Evolutionary conservation across 2,113 vertebrate genomes (phyloP).

Genomic region (Neolamprologus fasciatus): DNA sequence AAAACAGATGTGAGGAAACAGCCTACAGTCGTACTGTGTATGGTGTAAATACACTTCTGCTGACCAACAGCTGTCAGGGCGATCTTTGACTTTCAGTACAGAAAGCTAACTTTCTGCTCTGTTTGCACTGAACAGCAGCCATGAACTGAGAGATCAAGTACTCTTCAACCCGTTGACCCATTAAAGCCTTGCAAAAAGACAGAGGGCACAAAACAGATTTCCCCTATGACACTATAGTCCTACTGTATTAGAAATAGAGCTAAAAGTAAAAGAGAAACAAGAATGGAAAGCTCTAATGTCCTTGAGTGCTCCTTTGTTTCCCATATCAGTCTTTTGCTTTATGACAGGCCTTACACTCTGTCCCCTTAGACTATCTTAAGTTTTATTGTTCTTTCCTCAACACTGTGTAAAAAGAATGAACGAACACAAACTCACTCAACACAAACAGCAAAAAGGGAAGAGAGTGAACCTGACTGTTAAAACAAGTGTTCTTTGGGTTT

Average conservation of each 20-base stretch:
- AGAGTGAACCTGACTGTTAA: not conserved
- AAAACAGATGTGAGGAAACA: not conserved
- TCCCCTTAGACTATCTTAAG: not conserved
- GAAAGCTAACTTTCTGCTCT: not conserved
- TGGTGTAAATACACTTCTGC: not conserved
- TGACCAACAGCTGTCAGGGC: not conserved
- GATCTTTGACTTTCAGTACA: not conserved
- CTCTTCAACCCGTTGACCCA: not conserved
- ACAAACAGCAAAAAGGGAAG: not conserved
- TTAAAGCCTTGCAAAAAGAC: not conserved
- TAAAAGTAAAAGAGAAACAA: not conserved
- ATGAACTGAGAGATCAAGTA: not conserved
- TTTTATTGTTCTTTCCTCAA: not conserved
- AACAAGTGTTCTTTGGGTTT: accelerated
- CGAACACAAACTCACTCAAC: not conserved
- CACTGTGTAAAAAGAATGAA: not conserved
- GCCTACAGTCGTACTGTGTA: not conserved
- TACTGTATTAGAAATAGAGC: not conserved
- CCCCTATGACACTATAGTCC: not conserved
- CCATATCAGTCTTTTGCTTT: not conserved
- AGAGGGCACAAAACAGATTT: not conserved
- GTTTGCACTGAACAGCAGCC: not conserved
- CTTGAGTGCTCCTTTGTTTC: not conserved
- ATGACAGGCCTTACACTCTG: not conserved
- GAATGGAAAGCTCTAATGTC: not conserved